Evolutionary conservation across 2,888 invertebrate species (phyloP).

Genomic region (Mythimna loreyi): DNA sequence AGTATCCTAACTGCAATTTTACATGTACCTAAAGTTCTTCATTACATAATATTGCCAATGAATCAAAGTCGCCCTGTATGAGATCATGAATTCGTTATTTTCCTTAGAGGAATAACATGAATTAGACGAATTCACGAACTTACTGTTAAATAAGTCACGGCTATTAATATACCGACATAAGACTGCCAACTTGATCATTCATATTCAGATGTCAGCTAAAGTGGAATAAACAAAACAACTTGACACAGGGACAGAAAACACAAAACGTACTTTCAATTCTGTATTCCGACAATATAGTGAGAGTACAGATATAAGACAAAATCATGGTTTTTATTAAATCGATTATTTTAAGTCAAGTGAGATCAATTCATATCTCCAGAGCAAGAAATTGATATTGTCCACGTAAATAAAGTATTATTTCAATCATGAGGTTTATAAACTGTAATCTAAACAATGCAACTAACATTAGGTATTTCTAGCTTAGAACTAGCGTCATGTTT

Average conservation of each 20-base stretch:
- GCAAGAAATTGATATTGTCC: conserved; percentile 29
- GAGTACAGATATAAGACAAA: conserved; percentile 14
- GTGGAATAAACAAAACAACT: background rate
- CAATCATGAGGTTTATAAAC: conserved; percentile 32
- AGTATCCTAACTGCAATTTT: no score
- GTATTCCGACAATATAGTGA: conserved; percentile 30
- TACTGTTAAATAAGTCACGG: background rate
- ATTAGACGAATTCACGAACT: background rate
- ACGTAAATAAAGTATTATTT: conserved; percentile 24
- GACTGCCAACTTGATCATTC: background rate
- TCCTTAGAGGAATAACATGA: background rate
- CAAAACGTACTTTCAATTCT: conserved; percentile 26
- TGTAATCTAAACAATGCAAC: conserved; percentile 46
- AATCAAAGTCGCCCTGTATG: background rate
- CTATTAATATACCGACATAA: background rate
- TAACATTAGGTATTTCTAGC: conserved; percentile 47
- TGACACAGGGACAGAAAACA: background rate
- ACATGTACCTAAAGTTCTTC: no score
- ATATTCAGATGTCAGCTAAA: background rate
- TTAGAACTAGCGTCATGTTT: conserved; percentile 49
- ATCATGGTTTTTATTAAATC: conserved; percentile 23
- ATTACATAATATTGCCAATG: background rate
- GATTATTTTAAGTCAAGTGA: conserved; percentile 42
- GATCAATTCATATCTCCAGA: conserved; percentile 47
- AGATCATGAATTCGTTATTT: conserved; percentile 1